Percentiles rank a stretch among this genome's conserved stretches.
These are phyloP conservation scores for Orchesella flavescens DNA, from an alignment of 2,888 invertebrate species.

Conservation along the genomic window DNA sequence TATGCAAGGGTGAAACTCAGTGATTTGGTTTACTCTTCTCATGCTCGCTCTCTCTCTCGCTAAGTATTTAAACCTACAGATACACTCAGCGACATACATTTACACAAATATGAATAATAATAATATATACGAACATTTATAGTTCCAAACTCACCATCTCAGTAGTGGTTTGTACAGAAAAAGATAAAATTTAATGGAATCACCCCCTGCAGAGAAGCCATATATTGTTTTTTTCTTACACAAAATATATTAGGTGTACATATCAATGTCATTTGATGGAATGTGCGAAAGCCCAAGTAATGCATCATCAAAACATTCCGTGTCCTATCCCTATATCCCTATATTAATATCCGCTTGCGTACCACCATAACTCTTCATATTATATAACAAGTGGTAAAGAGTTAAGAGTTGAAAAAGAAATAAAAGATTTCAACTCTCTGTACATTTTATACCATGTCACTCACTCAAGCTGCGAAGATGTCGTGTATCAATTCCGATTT, in stretches of 20 bases:
- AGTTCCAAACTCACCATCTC: constrained; percentile 32
- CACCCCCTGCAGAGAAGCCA: constrained; percentile 37
- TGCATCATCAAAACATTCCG: constrained; percentile 20
- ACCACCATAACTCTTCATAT: background rate
- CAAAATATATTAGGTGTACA: constrained; percentile 51
- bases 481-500: background rate
- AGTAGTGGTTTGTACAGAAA: constrained; percentile 53
- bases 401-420: too few species aligned
- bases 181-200: constrained; percentile 49
- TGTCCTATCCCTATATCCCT: background rate
- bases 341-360: background rate
- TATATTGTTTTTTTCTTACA: constrained; percentile 33
- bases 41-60: background rate
- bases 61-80: too few species aligned
- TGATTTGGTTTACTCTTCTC: constrained; percentile 12
- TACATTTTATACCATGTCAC: too few species aligned
- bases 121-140: background rate
- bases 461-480: background rate
- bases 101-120: constrained; percentile 36
- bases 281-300: constrained; percentile 63
- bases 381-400: too few species aligned
- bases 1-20: constrained; percentile 56
- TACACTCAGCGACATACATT: background rate
- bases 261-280: constrained; percentile 60
- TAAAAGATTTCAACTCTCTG: too few species aligned